phyloP scores from a whole-genome alignment of 1,140 invertebrate species.

The Aphidius gifuensis region DNA sequence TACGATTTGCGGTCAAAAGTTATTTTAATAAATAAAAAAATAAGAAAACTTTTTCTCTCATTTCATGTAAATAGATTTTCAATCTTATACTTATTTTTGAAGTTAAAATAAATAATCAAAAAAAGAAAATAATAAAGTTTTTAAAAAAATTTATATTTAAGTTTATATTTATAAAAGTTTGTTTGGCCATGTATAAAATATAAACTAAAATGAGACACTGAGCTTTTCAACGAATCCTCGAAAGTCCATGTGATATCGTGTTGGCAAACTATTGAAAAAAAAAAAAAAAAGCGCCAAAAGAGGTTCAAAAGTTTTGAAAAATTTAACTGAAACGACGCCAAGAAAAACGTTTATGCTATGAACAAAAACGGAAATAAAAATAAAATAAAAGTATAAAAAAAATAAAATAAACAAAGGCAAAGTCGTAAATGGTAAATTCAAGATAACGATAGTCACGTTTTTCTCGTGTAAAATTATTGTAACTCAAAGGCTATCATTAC shows the following conservation, averaged over 20 bases:
- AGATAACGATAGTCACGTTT: constrained; percentile 36
- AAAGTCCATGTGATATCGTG: constrained; percentile 25
- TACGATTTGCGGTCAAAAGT: too few species aligned
- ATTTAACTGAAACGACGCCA: constrained; percentile 43
- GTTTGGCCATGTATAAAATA: constrained; percentile 5
- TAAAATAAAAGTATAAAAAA: constrained; percentile 33
- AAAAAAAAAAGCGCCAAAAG: not conserved
- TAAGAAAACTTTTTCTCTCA: too few species aligned
- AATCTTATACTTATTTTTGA: too few species aligned
- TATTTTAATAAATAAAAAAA: too few species aligned
- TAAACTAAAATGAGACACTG: constrained; percentile 35
- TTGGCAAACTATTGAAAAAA: not conserved
- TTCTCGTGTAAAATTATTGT: constrained; percentile 37
- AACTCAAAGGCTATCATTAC: too few species aligned
- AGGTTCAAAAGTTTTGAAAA: constrained; percentile 37
- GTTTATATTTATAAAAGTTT: not conserved
- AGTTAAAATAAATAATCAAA: too few species aligned
- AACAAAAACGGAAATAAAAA: constrained; percentile 28
- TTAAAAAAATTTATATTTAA: too few species aligned
- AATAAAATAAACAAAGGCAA: not conserved
- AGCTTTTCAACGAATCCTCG: constrained; percentile 30
- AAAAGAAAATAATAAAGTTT: too few species aligned
- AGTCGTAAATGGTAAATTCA: too few species aligned
- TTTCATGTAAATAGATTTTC: too few species aligned
- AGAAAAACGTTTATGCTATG: constrained; percentile 25